A percentile compares a stretch with the other conserved stretches of the same genome.
Conservation (phyloP, 2,113 vertebrate genomes). For the Chamaea fasciata region DNA sequence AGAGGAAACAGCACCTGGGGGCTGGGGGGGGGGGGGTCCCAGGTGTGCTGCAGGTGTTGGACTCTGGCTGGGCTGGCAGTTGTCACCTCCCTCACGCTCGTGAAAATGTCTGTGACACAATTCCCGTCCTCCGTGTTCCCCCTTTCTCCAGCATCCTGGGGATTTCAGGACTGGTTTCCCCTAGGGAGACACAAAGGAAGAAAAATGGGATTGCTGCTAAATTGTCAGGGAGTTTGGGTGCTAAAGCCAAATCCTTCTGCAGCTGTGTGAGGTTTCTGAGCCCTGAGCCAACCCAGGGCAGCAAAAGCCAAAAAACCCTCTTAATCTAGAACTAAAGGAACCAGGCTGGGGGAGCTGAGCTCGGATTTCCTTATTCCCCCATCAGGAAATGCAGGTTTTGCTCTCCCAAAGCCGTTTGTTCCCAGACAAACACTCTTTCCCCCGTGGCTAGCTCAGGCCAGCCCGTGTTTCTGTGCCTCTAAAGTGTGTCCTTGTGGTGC, state of each 20-base stretch:
- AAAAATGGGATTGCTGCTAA: background rate
- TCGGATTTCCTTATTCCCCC: fast-evolving
- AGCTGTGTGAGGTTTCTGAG: fast-evolving
- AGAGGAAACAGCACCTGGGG: background rate
- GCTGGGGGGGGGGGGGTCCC: background rate
- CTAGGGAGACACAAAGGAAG: background rate
- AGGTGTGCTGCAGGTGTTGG: background rate
- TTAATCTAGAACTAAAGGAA: fast-evolving
- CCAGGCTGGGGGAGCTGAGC: fast-evolving
- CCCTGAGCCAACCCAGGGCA: background rate
- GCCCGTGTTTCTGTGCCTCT: background rate
- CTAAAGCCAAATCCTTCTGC: background rate
- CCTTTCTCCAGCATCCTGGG: background rate
- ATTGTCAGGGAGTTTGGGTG: background rate
- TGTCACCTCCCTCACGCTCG: background rate
- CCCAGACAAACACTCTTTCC: background rate
- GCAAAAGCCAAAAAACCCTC: background rate
- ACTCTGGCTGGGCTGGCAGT: background rate
- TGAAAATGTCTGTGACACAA: background rate
- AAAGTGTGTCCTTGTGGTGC: background rate
- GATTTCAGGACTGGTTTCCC: background rate
- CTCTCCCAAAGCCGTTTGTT: fast-evolving
- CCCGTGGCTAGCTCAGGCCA: fast-evolving
- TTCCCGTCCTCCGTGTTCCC: background rate
- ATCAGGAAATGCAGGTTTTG: fast-evolving